phyloP scores from a whole-genome alignment of 1,140 invertebrate genomes.

The Phocides pigmalion region DNA sequence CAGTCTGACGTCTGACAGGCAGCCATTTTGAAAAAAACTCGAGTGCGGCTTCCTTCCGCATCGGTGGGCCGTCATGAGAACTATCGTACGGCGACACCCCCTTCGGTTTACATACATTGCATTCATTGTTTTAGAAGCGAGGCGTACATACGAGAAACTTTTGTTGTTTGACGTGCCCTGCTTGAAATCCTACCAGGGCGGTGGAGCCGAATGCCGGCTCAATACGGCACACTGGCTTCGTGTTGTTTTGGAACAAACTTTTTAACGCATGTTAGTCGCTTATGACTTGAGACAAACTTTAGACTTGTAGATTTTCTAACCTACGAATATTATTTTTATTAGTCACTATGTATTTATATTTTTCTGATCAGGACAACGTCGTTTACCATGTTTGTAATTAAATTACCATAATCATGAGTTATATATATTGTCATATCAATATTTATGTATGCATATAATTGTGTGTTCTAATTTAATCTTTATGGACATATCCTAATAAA shows the following conservation, averaged over 20 bases:
- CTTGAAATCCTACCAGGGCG: conserved; percentile 57
- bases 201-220: conserved; percentile 23
- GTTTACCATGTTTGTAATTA: too few species aligned
- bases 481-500: too few species aligned
- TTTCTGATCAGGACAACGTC: too few species aligned
- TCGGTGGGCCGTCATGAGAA: conserved; percentile 76
- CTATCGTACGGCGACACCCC: conserved; percentile 77
- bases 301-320: not conserved
- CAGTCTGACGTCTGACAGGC: conserved; percentile 75
- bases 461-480: too few species aligned
- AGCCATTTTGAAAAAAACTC: conserved; percentile 81
- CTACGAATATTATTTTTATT: too few species aligned
- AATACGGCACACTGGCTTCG: conserved; percentile 10
- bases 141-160: conserved; percentile 73
- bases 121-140: conserved; percentile 79
- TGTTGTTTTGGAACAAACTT: conserved; percentile 11
- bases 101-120: conserved; percentile 78
- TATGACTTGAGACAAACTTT: conserved; percentile 7
- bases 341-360: too few species aligned
- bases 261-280: not conserved
- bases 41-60: conserved; percentile 80
- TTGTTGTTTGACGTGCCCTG: conserved; percentile 69
- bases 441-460: too few species aligned
- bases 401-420: too few species aligned
- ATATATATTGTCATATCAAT: too few species aligned